These are phyloP conservation scores for Brachypalpus laphriformis DNA, from an alignment of 2,888 invertebrate genomes.

Conservation along the genomic window DNA sequence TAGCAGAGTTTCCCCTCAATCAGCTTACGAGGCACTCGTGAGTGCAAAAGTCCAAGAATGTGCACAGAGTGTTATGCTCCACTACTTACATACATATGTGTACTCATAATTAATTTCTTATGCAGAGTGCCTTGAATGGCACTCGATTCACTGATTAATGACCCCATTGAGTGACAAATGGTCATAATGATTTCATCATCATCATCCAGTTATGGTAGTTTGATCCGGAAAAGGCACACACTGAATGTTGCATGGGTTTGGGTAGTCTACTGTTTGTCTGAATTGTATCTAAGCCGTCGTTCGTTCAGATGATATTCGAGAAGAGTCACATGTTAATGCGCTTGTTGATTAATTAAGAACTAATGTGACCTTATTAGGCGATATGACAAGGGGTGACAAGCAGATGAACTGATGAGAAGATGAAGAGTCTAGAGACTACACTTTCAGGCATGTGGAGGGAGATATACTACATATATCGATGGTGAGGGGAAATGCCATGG, in stretches of 20 bases:
- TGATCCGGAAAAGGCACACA: slow-evolving; percentile 42
- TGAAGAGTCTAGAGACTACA: slow-evolving; percentile 16
- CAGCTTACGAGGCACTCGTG: neutral
- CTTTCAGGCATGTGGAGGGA: neutral
- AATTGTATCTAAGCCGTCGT: slow-evolving; percentile 18
- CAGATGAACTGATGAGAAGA: slow-evolving; percentile 51
- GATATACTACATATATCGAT: too few relatives aligned
- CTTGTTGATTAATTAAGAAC: slow-evolving; percentile 70
- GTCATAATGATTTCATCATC: slow-evolving; percentile 43
- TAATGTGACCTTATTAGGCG: slow-evolving; percentile 62
- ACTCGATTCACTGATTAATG: slow-evolving; percentile 58
- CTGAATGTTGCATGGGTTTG: neutral
- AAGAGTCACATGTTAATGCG: slow-evolving; percentile 49
- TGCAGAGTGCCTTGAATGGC: slow-evolving; percentile 42
- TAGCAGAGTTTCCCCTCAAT: slow-evolving; percentile 32
- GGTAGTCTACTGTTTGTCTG: neutral
- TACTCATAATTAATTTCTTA: slow-evolving; percentile 42
- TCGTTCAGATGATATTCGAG: slow-evolving; percentile 7
- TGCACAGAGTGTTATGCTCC: neutral
- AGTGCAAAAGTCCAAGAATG: slow-evolving; percentile 15
- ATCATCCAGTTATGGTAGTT: slow-evolving; percentile 25
- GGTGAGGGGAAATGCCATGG: slow-evolving; percentile 19
- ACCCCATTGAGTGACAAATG: slow-evolving; percentile 35
- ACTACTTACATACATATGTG: neutral
- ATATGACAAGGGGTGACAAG: slow-evolving; percentile 42